phyloP scores from a whole-genome alignment of 2,888 invertebrate species.

The Terebella lapidaria region DNA sequence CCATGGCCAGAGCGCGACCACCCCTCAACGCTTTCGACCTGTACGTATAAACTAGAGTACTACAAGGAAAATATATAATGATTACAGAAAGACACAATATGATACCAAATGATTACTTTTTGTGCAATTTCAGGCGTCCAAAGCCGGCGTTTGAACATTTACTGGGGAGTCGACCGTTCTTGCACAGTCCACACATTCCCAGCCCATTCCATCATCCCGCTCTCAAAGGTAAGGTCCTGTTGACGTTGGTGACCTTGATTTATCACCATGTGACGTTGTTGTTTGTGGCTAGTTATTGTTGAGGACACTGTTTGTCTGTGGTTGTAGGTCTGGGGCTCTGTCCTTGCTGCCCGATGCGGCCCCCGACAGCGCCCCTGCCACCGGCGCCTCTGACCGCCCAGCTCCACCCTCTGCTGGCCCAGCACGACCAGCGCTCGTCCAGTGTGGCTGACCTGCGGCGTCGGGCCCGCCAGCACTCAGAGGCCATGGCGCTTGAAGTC shows the following conservation, averaged over 20 bases:
- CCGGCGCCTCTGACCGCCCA: conserved; percentile 1
- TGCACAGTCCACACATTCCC: conserved; percentile 32
- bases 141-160: conserved; percentile 5
- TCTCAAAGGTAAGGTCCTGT: conserved; percentile 44
- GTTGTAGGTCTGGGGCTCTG: conserved; percentile 25
- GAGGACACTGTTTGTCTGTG: too few species aligned
- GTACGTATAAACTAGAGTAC: too few species aligned
- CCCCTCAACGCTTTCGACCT: too few species aligned
- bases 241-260: too few species aligned
- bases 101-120: too few species aligned
- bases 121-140: too few species aligned
- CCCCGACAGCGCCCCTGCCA: neutral
- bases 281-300: neutral
- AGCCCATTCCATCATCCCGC: conserved; percentile 42
- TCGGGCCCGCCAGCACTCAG: conserved; percentile 91
- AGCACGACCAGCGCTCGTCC: conserved; percentile 50
- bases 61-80: too few species aligned
- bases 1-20: neutral
- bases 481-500: conserved; percentile 58
- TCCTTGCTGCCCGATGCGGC: conserved; percentile 30
- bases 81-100: too few species aligned
- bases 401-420: conserved; percentile 4
- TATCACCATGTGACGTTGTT: neutral
- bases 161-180: neutral
- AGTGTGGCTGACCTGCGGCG: conserved; percentile 87